Evolutionary conservation across 2,888 invertebrate species (phyloP).

Genomic region (Cinara cedri): DNA sequence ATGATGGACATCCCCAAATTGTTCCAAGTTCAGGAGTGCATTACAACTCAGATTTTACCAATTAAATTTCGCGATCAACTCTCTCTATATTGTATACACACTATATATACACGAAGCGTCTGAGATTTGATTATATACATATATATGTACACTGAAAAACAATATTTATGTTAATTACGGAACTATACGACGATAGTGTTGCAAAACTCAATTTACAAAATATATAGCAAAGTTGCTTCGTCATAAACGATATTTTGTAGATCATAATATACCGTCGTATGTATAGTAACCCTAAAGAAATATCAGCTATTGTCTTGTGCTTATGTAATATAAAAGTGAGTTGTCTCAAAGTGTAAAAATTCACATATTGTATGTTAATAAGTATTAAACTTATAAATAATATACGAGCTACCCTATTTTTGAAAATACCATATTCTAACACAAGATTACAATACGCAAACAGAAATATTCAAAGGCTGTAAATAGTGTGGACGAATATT

Average conservation of each 20-base stretch:
- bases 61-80: conserved; percentile 19
- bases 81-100: background rate
- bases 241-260: background rate
- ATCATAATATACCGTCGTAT: background rate
- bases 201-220: too few relatives aligned
- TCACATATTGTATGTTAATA: background rate
- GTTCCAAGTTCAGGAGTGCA: background rate
- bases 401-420: background rate
- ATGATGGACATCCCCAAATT: background rate
- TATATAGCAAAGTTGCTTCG: background rate
- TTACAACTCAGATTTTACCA: conserved; percentile 10
- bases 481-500: background rate
- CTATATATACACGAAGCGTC: background rate
- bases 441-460: conserved; percentile 6
- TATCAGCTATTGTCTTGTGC: too few relatives aligned
- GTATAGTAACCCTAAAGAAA: background rate
- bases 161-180: background rate
- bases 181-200: background rate
- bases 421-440: background rate
- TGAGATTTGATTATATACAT: background rate
- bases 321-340: too few relatives aligned
- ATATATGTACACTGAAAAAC: background rate
- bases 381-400: background rate
- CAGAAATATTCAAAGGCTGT: conserved; percentile 32
- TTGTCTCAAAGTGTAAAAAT: background rate